Base-by-base conservation (phyloP, 1,140 invertebrate genomes). In the Dreissena polymorpha region DNA sequence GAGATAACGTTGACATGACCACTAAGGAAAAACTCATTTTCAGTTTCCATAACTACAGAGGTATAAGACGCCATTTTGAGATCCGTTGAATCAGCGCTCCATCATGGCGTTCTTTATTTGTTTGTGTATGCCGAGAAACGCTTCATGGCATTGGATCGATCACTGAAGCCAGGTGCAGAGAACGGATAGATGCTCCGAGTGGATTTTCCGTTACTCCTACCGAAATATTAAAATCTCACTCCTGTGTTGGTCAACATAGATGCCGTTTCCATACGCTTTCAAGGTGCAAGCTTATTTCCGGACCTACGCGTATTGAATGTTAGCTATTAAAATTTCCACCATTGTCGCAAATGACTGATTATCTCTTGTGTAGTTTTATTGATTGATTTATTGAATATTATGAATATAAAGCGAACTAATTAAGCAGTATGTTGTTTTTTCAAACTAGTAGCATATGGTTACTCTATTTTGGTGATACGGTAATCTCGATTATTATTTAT, bases 211-310 rank as follows among this genome's bases (percentile, higher is more conserved):
- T 27, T 81, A 13, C 14, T 81, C 6, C 53, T 81, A 25, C 79
- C 79, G 8, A 81, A 81, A 63, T 81, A 81, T 25, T 21, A 71
- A 29, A 81, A 81, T 25, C 57, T 53, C 18, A 81, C 79, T 0
- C 79, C 79, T 2, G 57, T 81, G 21, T 65, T 81, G 21, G 16
- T 81, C 55, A 81, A 81, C 60, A 81, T 65, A 49, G 79, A 57
- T 0, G 69, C 79, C 16, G 79, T 81, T 10, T 73, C 79, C 14
- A 25, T 81, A 10, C 64, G 29, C 16, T 81, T 81, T 29, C 55
- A 73, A 23, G 79, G 79, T 71, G 69, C 10, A n/a, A n/a, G n/a
- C 13, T 57, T 13, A n/a, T 57, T n/a, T 57, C 55, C 55, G n/a
- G n/a, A 57, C 55, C n/a, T n/a, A 14, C 13, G 13, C 13, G n/a